Base-by-base conservation (phyloP, 2,113 vertebrate species). In the Tretioscincus oriximinensis region DNA sequence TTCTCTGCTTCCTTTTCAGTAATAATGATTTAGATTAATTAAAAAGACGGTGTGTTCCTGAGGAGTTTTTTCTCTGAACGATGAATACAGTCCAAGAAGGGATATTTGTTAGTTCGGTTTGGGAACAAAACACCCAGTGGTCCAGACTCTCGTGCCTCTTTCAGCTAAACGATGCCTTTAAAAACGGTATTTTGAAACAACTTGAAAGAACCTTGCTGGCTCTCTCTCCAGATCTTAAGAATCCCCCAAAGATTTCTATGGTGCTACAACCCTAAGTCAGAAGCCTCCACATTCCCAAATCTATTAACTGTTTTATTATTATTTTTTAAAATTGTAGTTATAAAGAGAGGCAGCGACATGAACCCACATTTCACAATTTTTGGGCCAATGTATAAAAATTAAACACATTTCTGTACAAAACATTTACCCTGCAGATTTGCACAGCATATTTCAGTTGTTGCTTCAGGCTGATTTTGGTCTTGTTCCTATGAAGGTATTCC, bases 401-500 rank as follows among this genome's bases (percentile, higher is more conserved):
- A 18, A 58, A 16, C 4, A 18, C 14, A 3, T 58, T 12, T 58
- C 1, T 58, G 18, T 78, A 31, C 9, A 3, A 49, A 28, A 24
- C 61, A 51, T 72, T 92, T 94, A 99, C 98, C 97, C 94, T 94
- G 90, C 97, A 98, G 86, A 99, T 99, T 93, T 99, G 98, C 31
- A 97, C 89, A 0, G 96, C 96, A 0, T 99, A 99, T 90, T 89
- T 96, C 54, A 99, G 93, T 85, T 99, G 96, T 1, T 96, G 96
- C 70, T 95, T 96, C 73, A 97, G 95, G 61, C 84, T 94, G 68
- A 96, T 98, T 90, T 96, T 97, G 85, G 88, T 94, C 88, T 96
- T 97, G 90, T 97, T 96, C 81, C 95, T 93, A 11, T 97, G 98
- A 0, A 99, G 96, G 84, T 99, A 99, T 1, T 99, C 98, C 93